phyloP scores from a whole-genome alignment of 2,888 invertebrate genomes.

The Lepeophtheirus nordmannii region DNA sequence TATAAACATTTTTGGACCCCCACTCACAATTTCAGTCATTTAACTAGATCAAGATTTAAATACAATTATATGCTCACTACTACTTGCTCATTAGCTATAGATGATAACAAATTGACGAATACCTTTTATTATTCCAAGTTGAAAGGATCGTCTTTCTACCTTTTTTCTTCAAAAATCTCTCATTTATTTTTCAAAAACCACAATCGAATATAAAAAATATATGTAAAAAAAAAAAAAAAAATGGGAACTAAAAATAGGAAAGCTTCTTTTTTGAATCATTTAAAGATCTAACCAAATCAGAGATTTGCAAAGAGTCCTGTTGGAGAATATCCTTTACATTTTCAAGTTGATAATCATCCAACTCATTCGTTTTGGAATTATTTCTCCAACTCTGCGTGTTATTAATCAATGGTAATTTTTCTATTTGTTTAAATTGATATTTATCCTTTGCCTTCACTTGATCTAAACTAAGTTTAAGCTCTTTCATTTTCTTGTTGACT shows the following conservation, averaged over 20 bases:
- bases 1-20: no score
- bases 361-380: not conserved
- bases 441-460: constrained; percentile 15
- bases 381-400: not conserved
- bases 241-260: not conserved
- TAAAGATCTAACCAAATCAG: not conserved
- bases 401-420: not conserved
- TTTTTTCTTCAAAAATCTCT: no score
- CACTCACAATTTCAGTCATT: no score
- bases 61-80: no score
- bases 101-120: no score
- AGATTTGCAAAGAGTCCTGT: constrained; percentile 2
- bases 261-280: constrained; percentile 8
- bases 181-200: no score
- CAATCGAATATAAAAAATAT: not conserved
- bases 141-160: no score
- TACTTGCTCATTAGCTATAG: no score
- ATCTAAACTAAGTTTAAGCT: constrained; percentile 3
- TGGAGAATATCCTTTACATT: constrained; percentile 6
- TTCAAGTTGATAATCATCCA: constrained; percentile 13
- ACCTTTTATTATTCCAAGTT: no score
- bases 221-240: not conserved
- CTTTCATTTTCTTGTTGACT: constrained; percentile 1
- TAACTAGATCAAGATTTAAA: no score
- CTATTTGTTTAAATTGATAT: constrained; percentile 14